Base-by-base conservation (phyloP, 2,113 vertebrate species). In the Tetrax tetrax region DNA sequence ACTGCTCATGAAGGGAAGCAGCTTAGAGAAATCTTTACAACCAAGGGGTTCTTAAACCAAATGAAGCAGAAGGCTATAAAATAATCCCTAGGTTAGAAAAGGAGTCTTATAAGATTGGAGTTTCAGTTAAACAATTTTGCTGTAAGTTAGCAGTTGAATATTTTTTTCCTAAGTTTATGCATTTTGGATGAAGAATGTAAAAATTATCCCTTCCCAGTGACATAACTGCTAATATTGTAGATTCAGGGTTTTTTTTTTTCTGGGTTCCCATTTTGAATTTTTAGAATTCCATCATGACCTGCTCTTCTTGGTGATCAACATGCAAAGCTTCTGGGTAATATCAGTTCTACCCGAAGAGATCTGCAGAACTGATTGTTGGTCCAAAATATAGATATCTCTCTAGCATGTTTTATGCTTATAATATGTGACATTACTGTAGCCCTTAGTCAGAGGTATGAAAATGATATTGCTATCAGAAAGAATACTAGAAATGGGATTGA, bases 21-120 rank as follows among this genome's bases (percentile, higher is more conserved):
- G 69, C 51, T 92, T 87, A 89, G 50, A 83, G 84, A 87, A 87
- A 69, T 92, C 48, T 93, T 85, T 66, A 61, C 27, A 91, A 33
- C 37, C 7, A 47, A 74, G 69, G 57, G 63, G 89, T 60, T 91
- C 57, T 93, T 94, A 92, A 96, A 93, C 31, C 25, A 37, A 84
- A 3, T 84, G 77, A 90, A 95, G 72, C 53, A 82, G 43, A n/a
- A 82, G 78, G 33, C 29, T 81, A 31, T 77, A 77, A 95, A 92
- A 38, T 70, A 41, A 80, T 76, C 43, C 35, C 15, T 61, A 35
- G 5, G 27, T 89, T 94, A 87, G 76, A 79, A 89, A 43, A 14
- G 16, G 54, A 84, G 12, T 10, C 53, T 89, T 94, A 29, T 71
- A 87, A 65, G 61, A 53, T 7, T 51, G 37, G 51, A 60, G 60